Conservation (phyloP, 2,888 invertebrate genomes). For the Caenorhabditis imperialis region DNA sequence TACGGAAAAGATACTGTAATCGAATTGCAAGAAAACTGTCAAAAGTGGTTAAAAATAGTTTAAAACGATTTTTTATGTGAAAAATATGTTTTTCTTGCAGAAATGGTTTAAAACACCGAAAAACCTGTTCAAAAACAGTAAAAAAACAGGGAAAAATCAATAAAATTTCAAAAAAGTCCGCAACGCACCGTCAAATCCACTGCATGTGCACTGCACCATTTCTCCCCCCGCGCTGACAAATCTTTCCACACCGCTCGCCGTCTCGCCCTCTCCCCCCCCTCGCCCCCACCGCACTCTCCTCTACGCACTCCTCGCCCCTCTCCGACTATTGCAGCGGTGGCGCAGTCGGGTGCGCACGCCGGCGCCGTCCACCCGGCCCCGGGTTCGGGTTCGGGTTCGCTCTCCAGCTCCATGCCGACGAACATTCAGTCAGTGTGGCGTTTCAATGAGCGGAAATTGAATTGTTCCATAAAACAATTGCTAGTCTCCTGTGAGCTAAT, state of each 20-base stretch:
- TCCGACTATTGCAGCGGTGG: conserved; percentile 18
- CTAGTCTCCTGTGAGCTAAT: conserved; percentile 39
- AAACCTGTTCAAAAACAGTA: too few species aligned
- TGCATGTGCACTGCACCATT: too few species aligned
- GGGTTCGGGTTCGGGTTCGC: conserved; percentile 28
- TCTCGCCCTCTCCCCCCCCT: neutral
- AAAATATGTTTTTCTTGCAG: too few species aligned
- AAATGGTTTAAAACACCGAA: too few species aligned
- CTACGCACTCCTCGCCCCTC: neutral
- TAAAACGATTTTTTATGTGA: too few species aligned
- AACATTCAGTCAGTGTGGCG: conserved; percentile 46
- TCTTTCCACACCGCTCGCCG: neutral
- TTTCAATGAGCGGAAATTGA: conserved; percentile 54
- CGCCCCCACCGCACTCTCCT: neutral
- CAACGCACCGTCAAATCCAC: too few species aligned
- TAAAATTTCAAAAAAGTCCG: too few species aligned
- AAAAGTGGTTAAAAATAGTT: too few species aligned
- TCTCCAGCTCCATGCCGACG: conserved; percentile 55
- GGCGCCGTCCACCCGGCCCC: conserved; percentile 6
- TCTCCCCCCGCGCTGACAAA: neutral
- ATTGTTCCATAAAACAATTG: conserved; percentile 55
- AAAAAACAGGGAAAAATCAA: too few species aligned
- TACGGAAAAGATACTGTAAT: too few species aligned
- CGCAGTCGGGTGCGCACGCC: conserved; percentile 26
- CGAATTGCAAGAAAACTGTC: too few species aligned